Base-by-base conservation (phyloP, 2,888 invertebrate species). In the Xanthorhoe designata region DNA sequence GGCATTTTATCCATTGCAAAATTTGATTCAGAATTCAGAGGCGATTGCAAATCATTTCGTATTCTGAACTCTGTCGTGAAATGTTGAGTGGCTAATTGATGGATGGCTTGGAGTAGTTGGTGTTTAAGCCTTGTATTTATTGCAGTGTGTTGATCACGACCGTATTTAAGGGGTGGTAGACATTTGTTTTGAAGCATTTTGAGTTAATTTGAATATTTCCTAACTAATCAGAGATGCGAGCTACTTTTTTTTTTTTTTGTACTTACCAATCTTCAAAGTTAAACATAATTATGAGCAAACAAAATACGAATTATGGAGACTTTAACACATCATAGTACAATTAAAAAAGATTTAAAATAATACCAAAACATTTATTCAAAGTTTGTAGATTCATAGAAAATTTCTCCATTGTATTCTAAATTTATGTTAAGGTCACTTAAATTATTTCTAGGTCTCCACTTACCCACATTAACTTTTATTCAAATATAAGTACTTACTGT, bases 21-120 rank as follows among this genome's bases (percentile, higher is more conserved):
- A 63, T 49, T 42, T 54, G 54, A 54, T 63, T 56, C 47, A 59
- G 55, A 32, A 32, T 53, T 51, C 45, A 60, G 63, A 52, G 56
- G 54, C 42, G 29, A 49, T 59, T 66, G 55, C 66, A 63, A 67
- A 67, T 57, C 59, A 60, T n/a, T n/a, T n/a, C n/a, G 38, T n/a
- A 45, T 19, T 57, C 49, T 47, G 29, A 56, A 47, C n/a, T n/a
- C n/a, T n/a, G n/a, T n/a, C n/a, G 56, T 19, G 15, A 56, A 56
- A n/a, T 57, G 57, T 17, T 56, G 24, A 56, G 9, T 24, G 29
- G 45, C n/a, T 49, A 56, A 47, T 56, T 56, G 29, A 56, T 56
- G 10, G 45, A 56, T 47, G n/a, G 15, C n/a, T 42, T 19, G 19
- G 42, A 55, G n/a, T 13, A 10, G 17, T 54, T 15, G 38, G 9